Conservation (phyloP, 1,140 invertebrate species). For the Nephila pilipes region DNA sequence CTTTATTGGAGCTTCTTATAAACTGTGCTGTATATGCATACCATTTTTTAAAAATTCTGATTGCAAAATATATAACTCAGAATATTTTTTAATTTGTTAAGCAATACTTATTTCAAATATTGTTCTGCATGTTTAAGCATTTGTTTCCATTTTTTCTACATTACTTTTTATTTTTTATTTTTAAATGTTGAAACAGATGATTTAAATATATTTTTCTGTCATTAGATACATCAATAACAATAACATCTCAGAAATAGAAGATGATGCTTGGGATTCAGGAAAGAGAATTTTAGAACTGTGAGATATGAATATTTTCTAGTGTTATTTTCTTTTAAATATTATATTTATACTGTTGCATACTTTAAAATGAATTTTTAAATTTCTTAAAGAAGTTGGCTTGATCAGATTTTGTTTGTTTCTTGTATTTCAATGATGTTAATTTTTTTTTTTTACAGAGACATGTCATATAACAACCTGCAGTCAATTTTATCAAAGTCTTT, state of each 20-base stretch:
- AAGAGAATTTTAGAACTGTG: constrained; percentile 87
- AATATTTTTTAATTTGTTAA: too few relatives aligned
- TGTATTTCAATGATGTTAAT: constrained; percentile 24
- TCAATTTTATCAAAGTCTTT: constrained; percentile 88
- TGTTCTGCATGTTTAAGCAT: too few relatives aligned
- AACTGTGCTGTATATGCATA: too few relatives aligned
- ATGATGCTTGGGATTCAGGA: constrained; percentile 91
- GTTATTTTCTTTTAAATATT: background rate
- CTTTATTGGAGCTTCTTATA: too few relatives aligned
- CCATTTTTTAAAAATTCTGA: too few relatives aligned
- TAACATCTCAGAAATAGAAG: constrained; percentile 87
- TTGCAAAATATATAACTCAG: too few relatives aligned
- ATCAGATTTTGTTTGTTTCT: background rate
- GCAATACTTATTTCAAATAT: too few relatives aligned
- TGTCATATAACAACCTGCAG: constrained; percentile 89
- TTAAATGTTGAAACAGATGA: too few relatives aligned
- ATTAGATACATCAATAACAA: constrained; percentile 88
- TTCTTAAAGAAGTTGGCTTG: background rate
- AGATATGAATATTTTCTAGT: constrained; percentile 80
- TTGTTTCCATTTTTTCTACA: too few relatives aligned
- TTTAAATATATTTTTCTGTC: too few relatives aligned
- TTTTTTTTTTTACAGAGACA: constrained; percentile 85
- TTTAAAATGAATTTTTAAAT: too few relatives aligned
- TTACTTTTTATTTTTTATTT: too few relatives aligned
- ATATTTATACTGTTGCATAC: background rate